Percentiles rank a stretch among this genome's conserved stretches.
Conservation (phyloP, 2,888 invertebrate genomes). For the Stramonita haemastoma region DNA sequence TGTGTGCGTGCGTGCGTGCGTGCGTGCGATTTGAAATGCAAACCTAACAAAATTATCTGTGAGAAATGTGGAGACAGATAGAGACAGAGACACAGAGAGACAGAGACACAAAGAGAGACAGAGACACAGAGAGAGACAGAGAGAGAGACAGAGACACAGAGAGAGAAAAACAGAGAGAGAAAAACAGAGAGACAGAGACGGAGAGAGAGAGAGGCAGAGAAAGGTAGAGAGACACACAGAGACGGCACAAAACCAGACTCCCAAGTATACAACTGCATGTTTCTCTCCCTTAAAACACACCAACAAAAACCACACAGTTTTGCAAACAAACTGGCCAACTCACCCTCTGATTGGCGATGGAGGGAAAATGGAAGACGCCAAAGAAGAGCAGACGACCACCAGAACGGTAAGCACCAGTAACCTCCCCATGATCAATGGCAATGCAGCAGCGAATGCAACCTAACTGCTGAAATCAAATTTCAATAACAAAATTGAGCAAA, state of each 20-base stretch:
- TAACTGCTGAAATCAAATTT: not conserved
- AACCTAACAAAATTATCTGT: too few relatives aligned
- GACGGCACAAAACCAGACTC: not conserved
- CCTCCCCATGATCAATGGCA: not conserved
- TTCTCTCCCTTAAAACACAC: not conserved
- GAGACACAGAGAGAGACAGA: not conserved
- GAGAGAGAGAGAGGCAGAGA: too few relatives aligned
- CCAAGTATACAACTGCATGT: too few relatives aligned
- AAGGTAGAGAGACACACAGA: too few relatives aligned
- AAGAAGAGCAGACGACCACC: slow-evolving; percentile 24
- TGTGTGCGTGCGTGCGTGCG: too few relatives aligned
- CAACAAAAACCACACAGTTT: not conserved
- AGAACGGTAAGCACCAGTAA: not conserved
- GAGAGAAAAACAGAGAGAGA: too few relatives aligned
- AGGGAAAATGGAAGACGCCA: slow-evolving; percentile 22
- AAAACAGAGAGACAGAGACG: too few relatives aligned
- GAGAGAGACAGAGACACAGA: too few relatives aligned
- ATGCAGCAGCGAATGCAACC: not conserved
- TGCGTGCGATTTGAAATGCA: too few relatives aligned
- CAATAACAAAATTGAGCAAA: not conserved
- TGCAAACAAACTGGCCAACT: not conserved
- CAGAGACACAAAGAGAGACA: not conserved
- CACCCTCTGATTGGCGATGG: slow-evolving; percentile 22
- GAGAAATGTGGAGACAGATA: not conserved
- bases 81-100: not conserved